Base-by-base conservation (phyloP, 2,113 vertebrate species). In the Murina feae region DNA sequence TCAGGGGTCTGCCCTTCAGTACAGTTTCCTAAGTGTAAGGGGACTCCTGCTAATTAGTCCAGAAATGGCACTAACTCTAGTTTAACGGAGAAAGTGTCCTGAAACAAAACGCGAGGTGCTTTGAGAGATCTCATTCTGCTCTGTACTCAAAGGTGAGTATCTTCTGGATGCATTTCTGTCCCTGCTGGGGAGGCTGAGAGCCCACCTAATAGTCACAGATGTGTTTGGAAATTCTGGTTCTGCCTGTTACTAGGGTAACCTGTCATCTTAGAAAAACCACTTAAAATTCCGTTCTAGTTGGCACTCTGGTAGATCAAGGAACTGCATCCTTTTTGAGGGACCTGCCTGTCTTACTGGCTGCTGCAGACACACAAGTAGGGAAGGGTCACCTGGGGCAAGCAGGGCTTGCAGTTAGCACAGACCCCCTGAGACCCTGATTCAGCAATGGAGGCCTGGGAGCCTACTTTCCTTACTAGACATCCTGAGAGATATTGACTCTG, bases 241-340 rank as follows among this genome's bases (percentile, higher is more conserved):
- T 89, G 13, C n/a, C 30, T 92, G 30, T 92, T 90, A 84, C 37
- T 68, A 81, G 12, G 78, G n/a, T 87, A 92, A 94, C 71, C 81
- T n/a, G 76, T 92, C 76, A 90, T 25, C 25, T 92, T 82, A 39
- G 42, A 71, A 86, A 82, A 91, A 30, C 0, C 47, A 72, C 39
- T 81, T 71, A 37, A 65, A 65, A 69, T 80, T 74, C 76, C 44
- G 35, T 72, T 90, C 8, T 37, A 11, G 37, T 58, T 76, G 10
- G 37, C 30, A 76, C 1, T 81, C 6, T 83, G 32, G 28, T 32
- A 35, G 49, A 3, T 72, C 60, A 65, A 75, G 35, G 30, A 12
- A 28, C 21, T 72, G 65, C 63, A 37, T 65, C 37, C 37, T 95
- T 68, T 86, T 5, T 84, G 49, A 12, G 47, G 76, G 47, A 49